Conservation (phyloP, 2,797 vertebrate genomes). For the Sternarchorhynchus goeldii region DNA sequence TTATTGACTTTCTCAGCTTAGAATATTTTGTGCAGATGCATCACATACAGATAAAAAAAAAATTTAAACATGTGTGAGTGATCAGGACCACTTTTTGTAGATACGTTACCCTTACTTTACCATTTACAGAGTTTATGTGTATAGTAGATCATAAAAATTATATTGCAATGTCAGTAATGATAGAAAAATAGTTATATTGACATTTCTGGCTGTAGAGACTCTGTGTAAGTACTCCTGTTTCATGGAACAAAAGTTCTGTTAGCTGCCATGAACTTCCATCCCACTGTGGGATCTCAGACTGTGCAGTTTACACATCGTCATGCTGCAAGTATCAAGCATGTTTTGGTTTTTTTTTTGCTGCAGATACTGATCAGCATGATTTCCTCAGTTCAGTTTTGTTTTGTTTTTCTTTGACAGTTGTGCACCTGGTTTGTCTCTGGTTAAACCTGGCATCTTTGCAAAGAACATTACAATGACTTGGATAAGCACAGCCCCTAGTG, state of each 20-base stretch:
- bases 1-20: too few species aligned
- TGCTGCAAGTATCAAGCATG: neutral
- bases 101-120: neutral
- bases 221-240: neutral
- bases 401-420: neutral
- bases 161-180: neutral
- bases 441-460: neutral
- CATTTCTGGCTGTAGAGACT: neutral
- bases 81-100: neutral
- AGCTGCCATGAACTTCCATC: neutral
- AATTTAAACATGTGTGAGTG: too few species aligned
- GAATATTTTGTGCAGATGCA: too few species aligned
- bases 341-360: neutral
- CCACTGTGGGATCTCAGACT: neutral
- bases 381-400: neutral
- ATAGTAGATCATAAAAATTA: neutral
- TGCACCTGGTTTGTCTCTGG: neutral
- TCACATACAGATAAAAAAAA: too few species aligned
- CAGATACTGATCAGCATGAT: neutral
- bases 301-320: too few species aligned
- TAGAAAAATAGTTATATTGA: neutral
- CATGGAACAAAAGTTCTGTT: neutral
- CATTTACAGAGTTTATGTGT: neutral
- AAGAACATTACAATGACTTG: constrained; percentile 18
- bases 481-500: constrained; percentile 73